Conservation (phyloP, 2,888 invertebrate genomes). For the Drosophila aldrichi region DNA sequence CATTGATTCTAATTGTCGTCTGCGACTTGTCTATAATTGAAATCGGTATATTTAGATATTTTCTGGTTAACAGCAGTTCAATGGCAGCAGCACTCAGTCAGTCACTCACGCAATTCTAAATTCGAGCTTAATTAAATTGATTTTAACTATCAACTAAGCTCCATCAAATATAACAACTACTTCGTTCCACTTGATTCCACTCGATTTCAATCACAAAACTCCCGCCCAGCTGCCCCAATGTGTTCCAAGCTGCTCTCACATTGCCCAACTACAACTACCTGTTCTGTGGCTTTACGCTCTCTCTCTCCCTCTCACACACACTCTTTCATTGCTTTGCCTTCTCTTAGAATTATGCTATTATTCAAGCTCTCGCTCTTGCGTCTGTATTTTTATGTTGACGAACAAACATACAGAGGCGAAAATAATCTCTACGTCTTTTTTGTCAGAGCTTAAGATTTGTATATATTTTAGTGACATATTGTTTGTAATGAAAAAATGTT, state of each 20-base stretch:
- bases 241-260: conserved; percentile 27
- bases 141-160: conserved; percentile 23
- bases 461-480: neutral
- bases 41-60: conserved; percentile 26
- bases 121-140: conserved; percentile 40
- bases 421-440: neutral
- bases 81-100: conserved; percentile 5
- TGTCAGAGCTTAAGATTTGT: neutral
- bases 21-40: conserved; percentile 15
- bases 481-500: neutral
- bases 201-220: conserved; percentile 46
- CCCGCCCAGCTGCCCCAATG: conserved; percentile 35
- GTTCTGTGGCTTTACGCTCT: neutral
- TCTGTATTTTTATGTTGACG: neutral
- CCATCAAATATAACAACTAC: conserved; percentile 16
- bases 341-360: neutral
- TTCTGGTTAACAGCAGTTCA: conserved; percentile 29
- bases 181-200: conserved; percentile 52
- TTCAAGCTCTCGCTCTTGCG: neutral
- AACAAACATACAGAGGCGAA: neutral
- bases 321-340: neutral
- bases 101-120: conserved; percentile 17
- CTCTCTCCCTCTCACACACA: neutral
- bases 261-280: conserved; percentile 37
- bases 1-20: neutral